Base-by-base conservation (phyloP, 2,797 vertebrate species). In the Cryptoblepharus egeriae region DNA sequence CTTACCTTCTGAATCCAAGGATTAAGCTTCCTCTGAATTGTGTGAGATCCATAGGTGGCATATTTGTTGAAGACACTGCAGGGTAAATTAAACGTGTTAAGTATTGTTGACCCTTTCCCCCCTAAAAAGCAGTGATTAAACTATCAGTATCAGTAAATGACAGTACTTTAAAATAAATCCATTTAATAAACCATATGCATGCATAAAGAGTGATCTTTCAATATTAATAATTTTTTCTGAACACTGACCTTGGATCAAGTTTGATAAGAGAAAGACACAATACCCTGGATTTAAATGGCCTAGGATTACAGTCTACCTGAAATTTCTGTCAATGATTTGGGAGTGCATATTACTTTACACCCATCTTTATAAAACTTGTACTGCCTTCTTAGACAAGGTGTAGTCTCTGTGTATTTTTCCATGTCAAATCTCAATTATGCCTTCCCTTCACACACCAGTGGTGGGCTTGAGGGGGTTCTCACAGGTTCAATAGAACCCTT, bases 1-100 rank as follows among this genome's bases (percentile, higher is more conserved):
- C 97, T 97, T 95, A 99, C 98, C 93, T 96, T 94, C 26, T 97
- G 93, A 99, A 98, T 89, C 94, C 96, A 7, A 0, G 1, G 89
- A 95, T 81, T 63, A 99, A 95, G 85, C 90, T 93, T 85, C 22
- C 28, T 84, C 94, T 96, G 89, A 98, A 96, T 15, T 39, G 12
- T 63, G 4, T 64, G 8, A 91, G 22, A 20, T 97, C 95, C 84
- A 96, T 0, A 3, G 88, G 10, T n/a, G 95, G 95, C 60, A 92
- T 93, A 65, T 94, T 93, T 57, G 94, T 82, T 80, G 97, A 96
- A 1, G 96, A 96, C 91, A 99, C 98, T 99, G 94, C 84, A 95
- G 92, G 88, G 90, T 30, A 58, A 92, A 85, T 89, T 1, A 79
- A 79, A 90, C 1, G 0, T 24, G 24, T 73, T 72, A 78, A 20